Evolutionary conservation across 1,140 invertebrate species (phyloP), one percentile per base, ranked within the genome.

Genomic region (Parapsyche elsis): DNA sequence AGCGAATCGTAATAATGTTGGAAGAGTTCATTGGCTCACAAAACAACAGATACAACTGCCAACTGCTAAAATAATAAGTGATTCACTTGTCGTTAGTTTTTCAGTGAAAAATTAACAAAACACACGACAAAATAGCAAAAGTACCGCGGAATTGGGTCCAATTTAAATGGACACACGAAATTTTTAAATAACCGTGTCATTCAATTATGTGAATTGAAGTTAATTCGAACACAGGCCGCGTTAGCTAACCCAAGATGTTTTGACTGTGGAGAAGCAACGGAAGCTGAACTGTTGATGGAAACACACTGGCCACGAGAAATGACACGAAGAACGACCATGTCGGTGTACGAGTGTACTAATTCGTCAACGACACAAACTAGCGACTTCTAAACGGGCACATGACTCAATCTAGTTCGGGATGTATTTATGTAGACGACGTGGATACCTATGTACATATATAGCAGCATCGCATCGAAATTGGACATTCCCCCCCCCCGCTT

Each of bases 1-100:
- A 53, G 21, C n/a, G 19, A 59, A 59, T 23, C 16, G 4, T 14
- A 12, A 14, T 26, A n/a, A 5, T 61, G 59, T 5, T 10, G 9
- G 9, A 9, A 9, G 64, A 67, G 64, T 24, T 67, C 64, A 23
- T 67, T 67, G 64, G 21, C 64, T 67, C 64, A 21, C 14, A 24
- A 61, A 10, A 53, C 49, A 53, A 53, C 49, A 53, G 49, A 14
- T 2, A 53, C 49, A 53, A 4, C 5, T 5, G 64, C 21, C 23
- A 53, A 67, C 64, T 26, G 7, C 24, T 67, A 23, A 67, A 67
- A 67, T 67, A 67, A 67, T 67, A 23, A 23, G 23, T 67, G 64
- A 67, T 67, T 67, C 64, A 67, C 23, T 23, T 19, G 30, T 67
- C 24, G 19, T 67, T 67, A 21, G 14, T 5, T 61, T 67, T 26